Evolutionary conservation across 2,888 invertebrate genomes (phyloP), one percentile per base, ranked within the genome.

Genomic region (Stenchaetothrips biformis): DNA sequence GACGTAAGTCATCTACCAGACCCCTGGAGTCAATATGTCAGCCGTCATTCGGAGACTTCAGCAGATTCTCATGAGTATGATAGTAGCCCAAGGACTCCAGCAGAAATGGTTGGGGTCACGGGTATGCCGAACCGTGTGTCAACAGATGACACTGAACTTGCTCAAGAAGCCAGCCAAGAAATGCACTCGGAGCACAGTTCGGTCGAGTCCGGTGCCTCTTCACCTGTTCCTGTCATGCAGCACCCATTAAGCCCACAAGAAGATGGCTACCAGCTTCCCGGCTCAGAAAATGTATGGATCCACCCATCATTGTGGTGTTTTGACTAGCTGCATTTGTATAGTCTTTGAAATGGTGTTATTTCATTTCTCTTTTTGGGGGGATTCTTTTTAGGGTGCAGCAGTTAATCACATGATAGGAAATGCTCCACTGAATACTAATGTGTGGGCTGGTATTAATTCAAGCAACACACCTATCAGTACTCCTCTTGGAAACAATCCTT

Each of bases 21-120:
- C 88, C 93, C 93, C 21, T 98, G 98, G 98, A 90, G 91, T 83
- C 92, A 92, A 83, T 95, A 92, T 87, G 90, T 97, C 18, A 77
- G 62, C 79, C 78, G 79, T 79, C 78, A 80, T 78, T 80, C 77
- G 37, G 80, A 81, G 25, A 77, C 79, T 49, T 59, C 49, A 3
- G 67, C 47, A 25, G 48, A 80, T 21, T 86, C 86, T 79, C 88
- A 85, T 8, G 90, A 89, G 81, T 88, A 89, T 82, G 87, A 88
- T 37, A 90, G 89, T 83, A 89, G 89, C 4, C 89, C 90, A 7
- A 88, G 90, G 82, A 90, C 90, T 2, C 90, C 91, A 21, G 89
- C 89, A 37, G 91, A 91, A 83, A 86, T 86, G 21, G 85, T 85
- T 25, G 87, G 88, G 9, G 88, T 90, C 25, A 88, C 87, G 79